These are phyloP conservation scores for Sebastiscus tertius DNA, from an alignment of 2,797 vertebrate species.

Conservation along the genomic window DNA sequence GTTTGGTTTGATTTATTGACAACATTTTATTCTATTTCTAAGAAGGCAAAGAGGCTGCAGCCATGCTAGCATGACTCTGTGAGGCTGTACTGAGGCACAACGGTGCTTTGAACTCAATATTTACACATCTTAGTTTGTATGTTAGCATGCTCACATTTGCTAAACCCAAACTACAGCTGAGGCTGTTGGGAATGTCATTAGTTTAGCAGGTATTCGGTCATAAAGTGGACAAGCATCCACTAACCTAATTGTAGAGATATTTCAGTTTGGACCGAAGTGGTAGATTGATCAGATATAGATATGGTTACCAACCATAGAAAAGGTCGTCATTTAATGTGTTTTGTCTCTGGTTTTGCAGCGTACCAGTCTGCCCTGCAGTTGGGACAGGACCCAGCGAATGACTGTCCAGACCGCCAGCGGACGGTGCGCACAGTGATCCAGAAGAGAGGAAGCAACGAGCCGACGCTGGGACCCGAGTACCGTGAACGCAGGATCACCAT, in stretches of 20 bases:
- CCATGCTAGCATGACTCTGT: neutral
- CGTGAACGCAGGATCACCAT: slow-evolving; percentile 91
- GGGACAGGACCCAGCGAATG: slow-evolving; percentile 89
- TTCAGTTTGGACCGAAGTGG: neutral
- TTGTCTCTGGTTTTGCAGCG: slow-evolving; percentile 72
- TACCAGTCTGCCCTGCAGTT: slow-evolving; percentile 90
- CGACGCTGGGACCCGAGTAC: slow-evolving; percentile 89
- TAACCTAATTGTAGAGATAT: neutral
- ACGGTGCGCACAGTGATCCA: slow-evolving; percentile 90
- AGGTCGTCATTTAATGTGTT: neutral
- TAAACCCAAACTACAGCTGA: neutral
- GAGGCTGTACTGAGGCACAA: too few species aligned
- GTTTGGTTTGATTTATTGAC: neutral
- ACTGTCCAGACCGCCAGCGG: slow-evolving; percentile 91
- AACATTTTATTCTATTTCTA: neutral
- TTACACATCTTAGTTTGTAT: neutral
- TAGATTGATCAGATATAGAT: neutral
- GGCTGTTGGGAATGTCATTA: neutral
- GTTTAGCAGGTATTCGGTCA: neutral
- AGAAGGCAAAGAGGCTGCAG: neutral
- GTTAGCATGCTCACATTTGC: neutral
- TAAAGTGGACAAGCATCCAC: neutral
- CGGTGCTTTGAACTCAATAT: neutral
- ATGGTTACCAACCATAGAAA: neutral
- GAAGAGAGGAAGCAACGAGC: slow-evolving; percentile 85